A percentile compares a stretch with the other conserved stretches of the same genome.
phyloP scores from a whole-genome alignment of 2,888 invertebrate species.

The Morinoia aosen region DNA sequence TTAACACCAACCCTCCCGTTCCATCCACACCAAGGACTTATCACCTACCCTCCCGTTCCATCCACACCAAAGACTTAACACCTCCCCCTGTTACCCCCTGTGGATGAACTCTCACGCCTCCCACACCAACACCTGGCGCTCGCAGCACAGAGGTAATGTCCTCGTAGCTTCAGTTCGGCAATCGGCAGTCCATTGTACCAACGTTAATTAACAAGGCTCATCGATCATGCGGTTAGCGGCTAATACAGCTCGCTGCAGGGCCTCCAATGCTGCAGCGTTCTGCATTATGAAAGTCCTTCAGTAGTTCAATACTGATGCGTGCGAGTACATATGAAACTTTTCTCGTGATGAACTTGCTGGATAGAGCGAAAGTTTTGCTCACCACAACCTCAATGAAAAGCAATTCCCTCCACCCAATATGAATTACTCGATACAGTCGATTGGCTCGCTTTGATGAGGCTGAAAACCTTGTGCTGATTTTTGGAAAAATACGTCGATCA shows the following conservation, averaged over 20 bases:
- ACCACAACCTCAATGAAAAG: background rate
- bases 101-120: no score
- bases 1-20: no score
- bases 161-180: background rate
- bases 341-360: background rate
- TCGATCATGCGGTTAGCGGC: slow-evolving; percentile 10
- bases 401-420: background rate
- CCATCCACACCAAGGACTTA: no score
- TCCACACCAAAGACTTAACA: no score
- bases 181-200: slow-evolving; percentile 2
- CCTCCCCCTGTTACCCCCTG: no score
- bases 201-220: slow-evolving; percentile 10
- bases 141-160: background rate
- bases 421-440: background rate
- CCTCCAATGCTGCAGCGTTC: background rate
- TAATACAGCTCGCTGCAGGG: background rate
- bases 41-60: no score
- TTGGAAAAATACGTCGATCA: background rate
- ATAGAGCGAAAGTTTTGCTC: background rate
- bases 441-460: background rate
- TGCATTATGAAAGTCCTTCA: background rate
- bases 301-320: background rate
- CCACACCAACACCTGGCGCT: background rate
- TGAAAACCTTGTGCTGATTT: background rate
- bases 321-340: background rate